These are phyloP conservation scores for Lepetodrilus schrolli DNA, from an alignment of 2,888 invertebrate genomes.

Conservation along the genomic window DNA sequence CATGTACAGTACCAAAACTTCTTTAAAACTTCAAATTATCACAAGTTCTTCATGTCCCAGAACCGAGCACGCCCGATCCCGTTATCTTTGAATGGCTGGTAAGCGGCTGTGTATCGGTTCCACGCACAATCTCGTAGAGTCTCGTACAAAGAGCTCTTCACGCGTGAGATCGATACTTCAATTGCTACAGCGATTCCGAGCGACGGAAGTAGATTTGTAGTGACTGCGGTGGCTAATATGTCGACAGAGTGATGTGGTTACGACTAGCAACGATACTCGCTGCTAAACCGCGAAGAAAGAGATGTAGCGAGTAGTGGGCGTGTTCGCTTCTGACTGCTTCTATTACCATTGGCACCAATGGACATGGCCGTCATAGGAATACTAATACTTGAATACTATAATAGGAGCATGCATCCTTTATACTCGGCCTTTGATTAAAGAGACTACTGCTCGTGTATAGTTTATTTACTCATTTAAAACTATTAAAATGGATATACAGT, in stretches of 20 bases:
- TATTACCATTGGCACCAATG: neutral
- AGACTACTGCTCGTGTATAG: too few species aligned
- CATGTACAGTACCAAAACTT: too few species aligned
- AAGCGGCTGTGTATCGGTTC: conserved; percentile 24
- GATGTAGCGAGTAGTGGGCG: conserved; percentile 1
- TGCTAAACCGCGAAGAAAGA: conserved; percentile 18
- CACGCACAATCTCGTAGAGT: conserved; percentile 22
- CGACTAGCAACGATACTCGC: conserved; percentile 15
- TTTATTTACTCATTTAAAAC: too few species aligned
- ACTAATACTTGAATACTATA: too few species aligned
- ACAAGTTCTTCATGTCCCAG: neutral
- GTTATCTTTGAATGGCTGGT: conserved; percentile 23
- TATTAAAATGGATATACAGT: too few species aligned
- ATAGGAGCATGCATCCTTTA: too few species aligned
- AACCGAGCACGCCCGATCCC: conserved; percentile 12
- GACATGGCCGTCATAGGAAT: too few species aligned
- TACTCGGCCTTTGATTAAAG: too few species aligned
- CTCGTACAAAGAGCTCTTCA: conserved; percentile 23
- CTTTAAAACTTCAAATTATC: too few species aligned
- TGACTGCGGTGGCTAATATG: conserved; percentile 26
- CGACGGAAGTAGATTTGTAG: conserved; percentile 26
- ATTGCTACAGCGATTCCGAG: conserved; percentile 22
- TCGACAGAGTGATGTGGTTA: conserved; percentile 22
- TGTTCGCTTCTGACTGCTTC: neutral
- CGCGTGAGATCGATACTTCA: conserved; percentile 13